A percentile compares a stretch with the other conserved stretches of the same genome.
Evolutionary conservation across 2,797 vertebrate genomes (phyloP).

Genomic region (Stomatorhinus walkeri): DNA sequence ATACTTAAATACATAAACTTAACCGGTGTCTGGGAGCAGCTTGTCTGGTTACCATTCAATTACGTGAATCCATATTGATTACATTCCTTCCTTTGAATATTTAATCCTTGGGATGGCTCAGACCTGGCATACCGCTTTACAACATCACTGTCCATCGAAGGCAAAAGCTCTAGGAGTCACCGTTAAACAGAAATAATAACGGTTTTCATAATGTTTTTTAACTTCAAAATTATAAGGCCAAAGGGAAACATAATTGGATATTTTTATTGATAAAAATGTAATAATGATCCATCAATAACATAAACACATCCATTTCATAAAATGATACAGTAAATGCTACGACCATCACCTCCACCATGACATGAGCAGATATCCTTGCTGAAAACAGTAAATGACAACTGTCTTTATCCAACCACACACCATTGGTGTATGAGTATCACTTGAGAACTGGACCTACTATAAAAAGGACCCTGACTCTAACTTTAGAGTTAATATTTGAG

Average conservation of each 20-base stretch:
- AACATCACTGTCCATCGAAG: constrained; percentile 17
- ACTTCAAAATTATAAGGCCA: not conserved
- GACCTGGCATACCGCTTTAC: constrained; percentile 27
- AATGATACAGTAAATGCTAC: not conserved
- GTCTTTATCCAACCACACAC: not conserved
- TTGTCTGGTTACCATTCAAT: constrained; percentile 34
- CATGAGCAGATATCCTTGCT: not conserved
- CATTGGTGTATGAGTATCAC: not conserved
- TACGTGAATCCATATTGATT: constrained; percentile 38
- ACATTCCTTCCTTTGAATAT: constrained; percentile 47
- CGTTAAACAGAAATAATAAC: not conserved
- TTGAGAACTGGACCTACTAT: not conserved
- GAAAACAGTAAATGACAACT: not conserved
- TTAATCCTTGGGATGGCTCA: constrained; percentile 49
- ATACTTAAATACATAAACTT: constrained; percentile 16
- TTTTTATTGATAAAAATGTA: not conserved
- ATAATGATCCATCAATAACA: not conserved
- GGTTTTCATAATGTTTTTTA: not conserved
- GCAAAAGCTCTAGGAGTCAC: constrained; percentile 4
- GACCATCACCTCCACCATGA: not conserved
- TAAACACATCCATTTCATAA: not conserved
- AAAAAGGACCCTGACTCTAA: constrained; percentile 1
- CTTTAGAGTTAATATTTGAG: not conserved
- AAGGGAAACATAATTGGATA: constrained; percentile 2
- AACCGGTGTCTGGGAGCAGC: constrained; percentile 20